Conservation (phyloP, 2,888 invertebrate genomes). For the Cremastobaeus sp. region DNA sequence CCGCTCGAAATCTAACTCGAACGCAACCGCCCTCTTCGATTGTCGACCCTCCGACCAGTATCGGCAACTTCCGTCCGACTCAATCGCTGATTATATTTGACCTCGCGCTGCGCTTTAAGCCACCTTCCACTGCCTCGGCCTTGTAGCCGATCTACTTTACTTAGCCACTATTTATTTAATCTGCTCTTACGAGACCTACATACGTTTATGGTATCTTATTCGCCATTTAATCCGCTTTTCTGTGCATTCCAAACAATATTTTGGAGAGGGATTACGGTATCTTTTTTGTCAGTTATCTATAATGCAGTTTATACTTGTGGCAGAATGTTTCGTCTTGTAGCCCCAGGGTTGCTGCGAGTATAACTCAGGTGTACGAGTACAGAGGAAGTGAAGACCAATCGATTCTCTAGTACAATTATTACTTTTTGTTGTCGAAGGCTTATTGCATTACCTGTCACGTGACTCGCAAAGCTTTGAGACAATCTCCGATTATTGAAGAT, state of each 20-base stretch:
- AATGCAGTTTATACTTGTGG: background rate
- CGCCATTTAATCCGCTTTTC: constrained; percentile 50
- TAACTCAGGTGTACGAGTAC: too few species aligned
- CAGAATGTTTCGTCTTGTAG: too few species aligned
- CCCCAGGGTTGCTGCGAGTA: too few species aligned
- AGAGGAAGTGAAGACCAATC: too few species aligned
- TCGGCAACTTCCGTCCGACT: background rate
- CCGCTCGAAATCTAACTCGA: background rate
- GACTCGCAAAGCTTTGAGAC: too few species aligned
- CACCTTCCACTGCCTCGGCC: constrained; percentile 51
- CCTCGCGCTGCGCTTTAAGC: constrained; percentile 59
- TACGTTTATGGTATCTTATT: constrained; percentile 58
- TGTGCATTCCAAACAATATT: constrained; percentile 50
- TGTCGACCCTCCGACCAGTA: background rate
- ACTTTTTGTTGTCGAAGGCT: too few species aligned
- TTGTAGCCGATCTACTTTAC: constrained; percentile 62
- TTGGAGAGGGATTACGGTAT: constrained; percentile 29
- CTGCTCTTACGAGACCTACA: constrained; percentile 61
- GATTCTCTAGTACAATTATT: too few species aligned
- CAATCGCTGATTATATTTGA: constrained; percentile 42
- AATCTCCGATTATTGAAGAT: too few species aligned
- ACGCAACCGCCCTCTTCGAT: background rate
- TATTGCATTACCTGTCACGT: too few species aligned
- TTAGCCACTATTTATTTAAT: constrained; percentile 61
- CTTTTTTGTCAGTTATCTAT: constrained; percentile 17